phyloP scores from a whole-genome alignment of 2,797 vertebrate genomes.

The Cirrhinus molitorella region DNA sequence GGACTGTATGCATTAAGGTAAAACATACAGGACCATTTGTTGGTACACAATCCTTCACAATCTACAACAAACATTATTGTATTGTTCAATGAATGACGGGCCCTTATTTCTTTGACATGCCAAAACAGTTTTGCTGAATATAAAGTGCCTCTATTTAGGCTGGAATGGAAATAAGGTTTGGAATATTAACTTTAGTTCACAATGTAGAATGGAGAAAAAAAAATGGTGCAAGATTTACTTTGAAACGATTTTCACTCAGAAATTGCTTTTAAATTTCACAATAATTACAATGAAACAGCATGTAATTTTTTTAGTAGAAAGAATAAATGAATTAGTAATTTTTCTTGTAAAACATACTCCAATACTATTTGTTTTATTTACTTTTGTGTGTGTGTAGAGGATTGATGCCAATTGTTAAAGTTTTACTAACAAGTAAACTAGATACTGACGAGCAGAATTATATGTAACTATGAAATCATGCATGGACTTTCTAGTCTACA shows the following conservation, averaged over 20 bases:
- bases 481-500: too few species aligned
- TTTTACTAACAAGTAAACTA: too few species aligned
- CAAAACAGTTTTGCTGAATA: neutral
- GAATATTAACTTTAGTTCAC: too few species aligned
- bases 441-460: too few species aligned
- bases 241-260: neutral
- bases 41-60: constrained; percentile 60
- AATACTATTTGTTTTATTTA: too few species aligned
- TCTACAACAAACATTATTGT: constrained; percentile 62
- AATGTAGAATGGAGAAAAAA: neutral
- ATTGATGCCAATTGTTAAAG: too few species aligned
- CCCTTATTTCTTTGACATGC: too few species aligned
- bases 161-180: neutral
- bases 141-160: neutral
- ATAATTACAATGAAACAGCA: neutral
- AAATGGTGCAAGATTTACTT: neutral
- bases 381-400: too few species aligned
- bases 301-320: too few species aligned
- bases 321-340: too few species aligned
- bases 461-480: too few species aligned
- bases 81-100: neutral
- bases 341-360: too few species aligned
- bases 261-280: neutral
- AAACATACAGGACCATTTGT: constrained; percentile 56
- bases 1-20: constrained; percentile 73